Conservation (phyloP, 92 coral and sea anemone genomes). For the Zoanthus sansibaricus region DNA sequence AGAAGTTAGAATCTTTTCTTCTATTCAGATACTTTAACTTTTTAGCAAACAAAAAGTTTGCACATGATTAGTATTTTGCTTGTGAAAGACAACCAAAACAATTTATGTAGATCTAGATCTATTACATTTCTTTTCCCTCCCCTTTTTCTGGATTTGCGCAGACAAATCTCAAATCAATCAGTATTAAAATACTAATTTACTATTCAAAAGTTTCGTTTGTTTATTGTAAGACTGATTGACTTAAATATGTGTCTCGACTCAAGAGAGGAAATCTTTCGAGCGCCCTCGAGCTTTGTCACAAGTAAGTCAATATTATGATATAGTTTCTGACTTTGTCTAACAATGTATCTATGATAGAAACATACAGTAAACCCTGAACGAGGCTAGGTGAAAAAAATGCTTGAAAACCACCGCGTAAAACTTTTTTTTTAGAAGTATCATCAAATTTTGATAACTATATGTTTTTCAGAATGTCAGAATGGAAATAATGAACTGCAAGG, state of each 20-base stretch:
- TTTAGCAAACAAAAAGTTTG: too few species aligned
- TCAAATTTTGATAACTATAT: not conserved
- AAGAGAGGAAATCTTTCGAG: not conserved
- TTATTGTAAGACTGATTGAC: not conserved
- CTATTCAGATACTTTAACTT: too few species aligned
- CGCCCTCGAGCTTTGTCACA: not conserved
- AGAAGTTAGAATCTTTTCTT: too few species aligned
- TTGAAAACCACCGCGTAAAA: not conserved
- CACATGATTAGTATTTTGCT: too few species aligned
- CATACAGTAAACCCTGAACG: not conserved
- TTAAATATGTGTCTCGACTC: not conserved
- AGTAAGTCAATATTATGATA: not conserved
- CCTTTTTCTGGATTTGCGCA: not conserved
- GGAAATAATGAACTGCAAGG: not conserved
- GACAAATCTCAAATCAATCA: not conserved
- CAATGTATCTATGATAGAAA: not conserved
- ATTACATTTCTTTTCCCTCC: not conserved
- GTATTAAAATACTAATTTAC: not conserved
- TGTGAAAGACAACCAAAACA: too few species aligned
- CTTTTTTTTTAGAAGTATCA: not conserved
- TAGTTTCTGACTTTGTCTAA: not conserved
- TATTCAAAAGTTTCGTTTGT: not conserved
- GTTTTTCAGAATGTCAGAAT: not conserved
- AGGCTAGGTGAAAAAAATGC: not conserved
- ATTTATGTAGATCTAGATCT: not conserved